These are phyloP conservation scores for Cyanocitta stelleri DNA, from an alignment of 2,113 vertebrate species.

Conservation along the genomic window DNA sequence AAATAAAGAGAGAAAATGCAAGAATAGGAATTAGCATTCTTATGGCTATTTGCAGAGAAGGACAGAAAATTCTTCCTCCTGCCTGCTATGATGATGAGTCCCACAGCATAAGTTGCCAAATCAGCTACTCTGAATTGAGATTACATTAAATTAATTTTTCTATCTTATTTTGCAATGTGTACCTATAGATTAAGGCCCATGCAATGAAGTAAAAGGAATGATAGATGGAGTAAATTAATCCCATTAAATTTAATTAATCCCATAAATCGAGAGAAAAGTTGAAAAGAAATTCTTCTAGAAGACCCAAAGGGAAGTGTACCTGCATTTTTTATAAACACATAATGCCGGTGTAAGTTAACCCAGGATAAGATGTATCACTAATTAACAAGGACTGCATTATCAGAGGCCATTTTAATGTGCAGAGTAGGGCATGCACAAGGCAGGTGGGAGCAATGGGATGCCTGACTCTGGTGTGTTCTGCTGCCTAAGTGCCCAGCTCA, in stretches of 20 bases:
- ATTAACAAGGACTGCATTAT: not conserved
- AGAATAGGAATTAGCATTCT: not conserved
- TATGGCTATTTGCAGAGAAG: conserved; percentile 3
- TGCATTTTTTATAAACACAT: conserved; percentile 5
- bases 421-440: not conserved
- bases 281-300: not conserved
- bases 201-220: not conserved
- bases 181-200: not conserved
- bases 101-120: not conserved
- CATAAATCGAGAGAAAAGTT: conserved; percentile 4
- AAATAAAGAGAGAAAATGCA: not conserved
- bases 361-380: not conserved
- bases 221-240: conserved; percentile 24
- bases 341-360: not conserved
- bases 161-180: not conserved
- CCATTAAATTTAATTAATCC: conserved; percentile 33
- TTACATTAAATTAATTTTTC: not conserved
- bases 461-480: not conserved
- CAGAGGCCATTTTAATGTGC: not conserved
- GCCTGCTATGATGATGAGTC: not conserved
- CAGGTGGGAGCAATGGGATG: not conserved
- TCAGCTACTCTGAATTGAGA: not conserved
- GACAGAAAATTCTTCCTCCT: conserved; percentile 11
- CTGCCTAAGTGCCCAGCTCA: not conserved
- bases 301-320: not conserved